phyloP scores from a whole-genome alignment of 2,888 invertebrate species.

The Cephus rjabovi region DNA sequence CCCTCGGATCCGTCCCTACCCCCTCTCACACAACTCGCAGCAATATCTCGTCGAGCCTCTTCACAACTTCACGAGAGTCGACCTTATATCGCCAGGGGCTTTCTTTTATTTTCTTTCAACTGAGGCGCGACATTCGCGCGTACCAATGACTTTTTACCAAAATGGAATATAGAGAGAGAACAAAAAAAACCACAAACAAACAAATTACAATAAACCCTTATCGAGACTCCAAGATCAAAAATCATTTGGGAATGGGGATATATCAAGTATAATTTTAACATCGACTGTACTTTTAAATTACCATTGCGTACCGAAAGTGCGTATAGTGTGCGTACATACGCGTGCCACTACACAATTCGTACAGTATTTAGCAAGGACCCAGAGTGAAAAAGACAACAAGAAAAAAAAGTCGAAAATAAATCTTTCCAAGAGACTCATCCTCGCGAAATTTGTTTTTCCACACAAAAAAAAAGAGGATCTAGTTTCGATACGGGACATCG shows the following conservation, averaged over 20 bases:
- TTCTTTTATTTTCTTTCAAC: slow-evolving; percentile 24
- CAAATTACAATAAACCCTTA: neutral
- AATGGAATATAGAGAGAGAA: neutral
- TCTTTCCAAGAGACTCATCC: neutral
- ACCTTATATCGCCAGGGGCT: slow-evolving; percentile 19
- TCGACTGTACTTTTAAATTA: neutral
- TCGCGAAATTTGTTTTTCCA: neutral
- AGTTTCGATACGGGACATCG: neutral
- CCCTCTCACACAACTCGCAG: slow-evolving; percentile 30
- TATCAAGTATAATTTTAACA: neutral
- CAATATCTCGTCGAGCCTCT: slow-evolving; percentile 12
- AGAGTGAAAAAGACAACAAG: neutral
- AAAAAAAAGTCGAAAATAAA: neutral
- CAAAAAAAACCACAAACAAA: neutral
- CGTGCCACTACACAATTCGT: neutral
- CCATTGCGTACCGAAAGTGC: neutral
- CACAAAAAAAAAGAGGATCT: neutral
- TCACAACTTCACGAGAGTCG: neutral
- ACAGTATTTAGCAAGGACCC: neutral
- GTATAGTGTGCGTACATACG: neutral
- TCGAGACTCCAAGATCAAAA: neutral
- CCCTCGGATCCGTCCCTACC: neutral
- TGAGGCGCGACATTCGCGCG: slow-evolving; percentile 47
- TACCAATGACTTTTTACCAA: slow-evolving; percentile 27
- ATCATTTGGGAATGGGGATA: neutral